Conservation (phyloP, 2,797 vertebrate species). For the Aplochiton taeniatus region DNA sequence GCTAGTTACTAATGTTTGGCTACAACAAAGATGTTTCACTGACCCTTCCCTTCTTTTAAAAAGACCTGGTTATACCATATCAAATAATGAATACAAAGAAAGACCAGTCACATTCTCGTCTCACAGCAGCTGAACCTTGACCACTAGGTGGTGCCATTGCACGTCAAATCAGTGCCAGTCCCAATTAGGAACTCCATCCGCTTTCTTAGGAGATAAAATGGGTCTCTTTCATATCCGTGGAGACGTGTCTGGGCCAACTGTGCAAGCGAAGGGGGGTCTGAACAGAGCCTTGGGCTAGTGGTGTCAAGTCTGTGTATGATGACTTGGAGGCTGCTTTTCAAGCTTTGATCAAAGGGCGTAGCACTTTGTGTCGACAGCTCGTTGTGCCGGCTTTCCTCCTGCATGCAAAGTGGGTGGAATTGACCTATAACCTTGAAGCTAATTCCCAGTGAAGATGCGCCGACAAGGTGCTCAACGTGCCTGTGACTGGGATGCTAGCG, state of each 20-base stretch:
- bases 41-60: too few species aligned
- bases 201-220: slow-evolving; percentile 11
- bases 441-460: slow-evolving; percentile 11
- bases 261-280: background rate
- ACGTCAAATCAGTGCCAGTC: slow-evolving; percentile 16
- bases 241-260: slow-evolving; percentile 6
- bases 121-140: background rate
- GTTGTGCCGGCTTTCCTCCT: background rate
- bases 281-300: slow-evolving; percentile 7
- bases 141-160: slow-evolving; percentile 46
- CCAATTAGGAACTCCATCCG: slow-evolving; percentile 25
- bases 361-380: slow-evolving; percentile 6
- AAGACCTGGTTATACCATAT: too few species aligned
- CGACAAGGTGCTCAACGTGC: background rate
- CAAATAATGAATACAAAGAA: too few species aligned
- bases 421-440: slow-evolving; percentile 12
- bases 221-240: slow-evolving; percentile 19
- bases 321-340: background rate
- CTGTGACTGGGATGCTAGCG: slow-evolving; percentile 3
- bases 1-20: too few species aligned
- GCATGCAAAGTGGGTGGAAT: background rate
- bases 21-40: too few species aligned
- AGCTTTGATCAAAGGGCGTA: slow-evolving; percentile 28
- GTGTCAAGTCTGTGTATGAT: slow-evolving; percentile 9
- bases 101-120: too few species aligned